Conservation (phyloP, 1,140 invertebrate genomes). For the Rhynchophorus ferrugineus region DNA sequence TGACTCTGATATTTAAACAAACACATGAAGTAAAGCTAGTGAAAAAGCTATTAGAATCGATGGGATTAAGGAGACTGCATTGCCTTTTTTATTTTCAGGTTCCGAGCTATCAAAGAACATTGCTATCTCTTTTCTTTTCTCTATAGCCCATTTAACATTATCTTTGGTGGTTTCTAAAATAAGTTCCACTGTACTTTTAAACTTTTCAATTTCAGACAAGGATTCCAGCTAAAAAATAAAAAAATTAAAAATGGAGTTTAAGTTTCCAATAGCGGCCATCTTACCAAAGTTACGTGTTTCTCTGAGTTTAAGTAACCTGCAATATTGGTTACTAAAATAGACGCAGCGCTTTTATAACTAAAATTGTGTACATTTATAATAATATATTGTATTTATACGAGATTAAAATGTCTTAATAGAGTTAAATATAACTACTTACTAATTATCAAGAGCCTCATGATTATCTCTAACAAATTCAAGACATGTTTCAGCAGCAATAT, state of each 20-base stretch:
- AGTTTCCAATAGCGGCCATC: background rate
- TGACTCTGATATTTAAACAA: too few species aligned
- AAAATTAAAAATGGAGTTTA: too few species aligned
- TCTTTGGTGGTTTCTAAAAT: background rate
- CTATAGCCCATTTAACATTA: background rate
- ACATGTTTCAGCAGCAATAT: slow-evolving; percentile 41
- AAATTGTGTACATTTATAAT: background rate
- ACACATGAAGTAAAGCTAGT: too few species aligned
- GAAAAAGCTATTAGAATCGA: background rate
- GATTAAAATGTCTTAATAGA: too few species aligned
- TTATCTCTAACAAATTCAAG: slow-evolving; percentile 42
- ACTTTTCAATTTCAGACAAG: background rate
- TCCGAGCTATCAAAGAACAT: background rate
- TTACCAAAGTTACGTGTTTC: slow-evolving; percentile 2
- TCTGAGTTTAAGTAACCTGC: slow-evolving; percentile 8
- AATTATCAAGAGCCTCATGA: background rate
- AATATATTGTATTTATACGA: too few species aligned
- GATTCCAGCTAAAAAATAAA: background rate
- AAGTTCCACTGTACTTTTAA: background rate
- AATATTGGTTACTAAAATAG: slow-evolving; percentile 4
- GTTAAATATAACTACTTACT: too few species aligned
- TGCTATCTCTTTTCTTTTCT: background rate
- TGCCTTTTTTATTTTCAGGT: background rate
- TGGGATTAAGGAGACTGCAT: background rate
- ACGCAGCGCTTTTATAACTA: slow-evolving; percentile 4